Evolutionary conservation across 1,140 invertebrate genomes (phyloP), one percentile per base, ranked within the genome.

Genomic region (Choristoneura fumiferana): DNA sequence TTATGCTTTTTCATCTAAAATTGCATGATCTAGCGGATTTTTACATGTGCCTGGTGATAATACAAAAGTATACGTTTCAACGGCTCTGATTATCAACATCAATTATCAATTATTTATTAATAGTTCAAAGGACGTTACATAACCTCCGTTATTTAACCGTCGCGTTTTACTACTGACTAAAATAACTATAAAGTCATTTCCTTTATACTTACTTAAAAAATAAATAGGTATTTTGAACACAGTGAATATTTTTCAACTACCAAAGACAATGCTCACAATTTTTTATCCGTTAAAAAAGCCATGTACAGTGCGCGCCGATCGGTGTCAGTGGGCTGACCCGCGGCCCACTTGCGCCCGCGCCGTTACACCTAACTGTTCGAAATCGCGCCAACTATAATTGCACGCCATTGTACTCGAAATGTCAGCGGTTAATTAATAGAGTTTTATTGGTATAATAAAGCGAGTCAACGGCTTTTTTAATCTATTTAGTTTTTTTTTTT

Each of bases 291-390:
- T 37, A 57, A 60, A 29, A 29, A 29, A 57, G n/a, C 43, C 29
- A 40, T 10, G 18, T 33, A 6, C 22, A 2, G 22, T 6, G 22
- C 22, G 22, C 13, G 13, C 18, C 8, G 13, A 57, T 79, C 70
- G 71, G 76, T 84, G 84, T 87, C 78, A 87, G 77, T 84, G 69
- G 78, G 80, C 43, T 76, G 76, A 69, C 73, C 78, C 76, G 80
- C 77, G 76, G 67, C 73, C 78, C 76, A 81, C 77, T 76, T 84
- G 79, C 69, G 67, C 64, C 58, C 53, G 68, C 67, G 68, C 76
- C 78, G 78, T 80, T 78, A 80, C 70, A 53, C 62, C 69, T 86
- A 87, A 87, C 81, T 78, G 84, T 85, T 76, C 75, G 67, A 75
- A 77, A 71, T 69, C 72, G 70, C 65, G 40, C 59, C 71, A 33